These are phyloP conservation scores for Strongylocentrotus purpuratus DNA, from an alignment of 35 echinoderm and acorn worm genomes.

Conservation along the genomic window DNA sequence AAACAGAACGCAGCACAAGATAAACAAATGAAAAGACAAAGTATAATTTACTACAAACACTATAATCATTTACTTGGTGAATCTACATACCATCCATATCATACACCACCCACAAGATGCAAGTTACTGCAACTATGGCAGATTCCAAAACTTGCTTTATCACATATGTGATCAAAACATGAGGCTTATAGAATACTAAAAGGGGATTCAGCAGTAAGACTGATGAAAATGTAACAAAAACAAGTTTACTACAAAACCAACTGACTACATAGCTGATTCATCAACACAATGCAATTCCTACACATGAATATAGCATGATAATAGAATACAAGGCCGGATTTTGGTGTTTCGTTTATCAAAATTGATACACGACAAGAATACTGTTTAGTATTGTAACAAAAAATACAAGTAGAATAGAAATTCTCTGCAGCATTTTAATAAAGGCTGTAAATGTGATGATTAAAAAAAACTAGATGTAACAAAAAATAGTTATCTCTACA, in stretches of 20 bases:
- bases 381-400: not conserved
- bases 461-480: not conserved
- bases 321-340: not conserved
- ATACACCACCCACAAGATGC: not conserved
- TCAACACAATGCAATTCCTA: not conserved
- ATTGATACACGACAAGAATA: not conserved
- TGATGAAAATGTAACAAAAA: not conserved
- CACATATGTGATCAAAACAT: not conserved
- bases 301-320: not conserved
- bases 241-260: no score
- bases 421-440: constrained; percentile 7
- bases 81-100: not conserved
- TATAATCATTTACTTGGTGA: not conserved
- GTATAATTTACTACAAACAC: not conserved
- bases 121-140: not conserved
- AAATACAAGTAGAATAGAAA: not conserved
- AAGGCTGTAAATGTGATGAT: not conserved
- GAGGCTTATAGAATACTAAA: not conserved
- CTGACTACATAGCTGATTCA: not conserved
- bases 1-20: not conserved
- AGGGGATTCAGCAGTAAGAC: not conserved
- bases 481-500: not conserved
- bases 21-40: not conserved
- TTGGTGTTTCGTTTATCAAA: not conserved
- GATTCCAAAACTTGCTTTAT: not conserved